Evolutionary conservation across 2,797 vertebrate genomes (phyloP).

Genomic region (Lerista edwardsae): DNA sequence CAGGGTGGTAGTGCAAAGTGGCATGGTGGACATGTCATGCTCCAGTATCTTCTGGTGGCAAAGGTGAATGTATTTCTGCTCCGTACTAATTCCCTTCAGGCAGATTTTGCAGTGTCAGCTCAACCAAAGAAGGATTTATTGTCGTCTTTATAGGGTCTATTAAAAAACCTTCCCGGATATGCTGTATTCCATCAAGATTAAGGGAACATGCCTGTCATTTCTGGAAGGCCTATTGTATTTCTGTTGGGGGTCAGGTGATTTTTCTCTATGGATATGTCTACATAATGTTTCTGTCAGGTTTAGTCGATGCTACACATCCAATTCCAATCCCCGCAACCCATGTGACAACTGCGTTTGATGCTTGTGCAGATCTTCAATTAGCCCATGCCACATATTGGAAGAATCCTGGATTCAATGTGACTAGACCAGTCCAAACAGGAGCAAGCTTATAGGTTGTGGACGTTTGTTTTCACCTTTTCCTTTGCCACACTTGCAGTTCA

Average conservation of each 20-base stretch:
- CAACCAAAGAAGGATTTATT: not conserved
- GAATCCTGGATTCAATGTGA: not conserved
- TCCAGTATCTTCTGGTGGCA: conserved; percentile 13
- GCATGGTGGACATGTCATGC: not conserved
- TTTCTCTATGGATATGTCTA: not conserved
- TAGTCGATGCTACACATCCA: not conserved
- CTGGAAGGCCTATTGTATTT: not conserved
- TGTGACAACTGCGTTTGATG: not conserved
- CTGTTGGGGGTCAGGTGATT: not conserved
- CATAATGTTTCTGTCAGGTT: not conserved
- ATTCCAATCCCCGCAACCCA: not conserved
- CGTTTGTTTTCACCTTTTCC: not conserved
- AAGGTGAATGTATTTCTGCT: conserved; percentile 15
- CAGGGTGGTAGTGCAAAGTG: not conserved
- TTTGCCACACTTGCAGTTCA: not conserved
- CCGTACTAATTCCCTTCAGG: not conserved
- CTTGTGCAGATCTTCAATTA: not conserved
- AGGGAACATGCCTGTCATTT: not conserved
- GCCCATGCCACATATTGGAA: not conserved
- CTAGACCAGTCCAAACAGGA: not conserved
- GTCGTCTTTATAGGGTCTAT: not conserved
- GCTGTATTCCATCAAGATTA: not conserved
- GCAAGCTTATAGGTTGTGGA: not conserved
- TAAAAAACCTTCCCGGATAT: not conserved
- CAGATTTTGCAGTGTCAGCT: conserved; percentile 10